These are phyloP conservation scores for Azemiops feae DNA, from an alignment of 2,113 vertebrate species.

Conservation along the genomic window DNA sequence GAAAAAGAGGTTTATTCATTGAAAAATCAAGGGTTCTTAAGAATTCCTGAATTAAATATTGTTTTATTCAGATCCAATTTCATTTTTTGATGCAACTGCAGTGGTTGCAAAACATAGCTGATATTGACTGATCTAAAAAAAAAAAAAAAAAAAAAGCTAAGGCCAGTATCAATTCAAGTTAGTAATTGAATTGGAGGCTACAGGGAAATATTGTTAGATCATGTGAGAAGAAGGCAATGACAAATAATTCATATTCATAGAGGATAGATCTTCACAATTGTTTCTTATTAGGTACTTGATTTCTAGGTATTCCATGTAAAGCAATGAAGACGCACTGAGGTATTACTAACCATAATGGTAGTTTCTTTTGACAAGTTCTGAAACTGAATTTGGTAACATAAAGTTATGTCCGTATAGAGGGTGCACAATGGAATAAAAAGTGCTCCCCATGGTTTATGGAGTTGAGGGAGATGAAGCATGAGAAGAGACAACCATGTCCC, in stretches of 20 bases:
- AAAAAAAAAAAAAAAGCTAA: neutral
- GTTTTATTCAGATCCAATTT: neutral
- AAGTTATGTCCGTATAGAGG: neutral
- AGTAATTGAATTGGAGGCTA: neutral
- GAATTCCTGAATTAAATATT: neutral
- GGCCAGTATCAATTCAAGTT: neutral
- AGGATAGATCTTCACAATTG: neutral
- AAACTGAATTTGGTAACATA: neutral
- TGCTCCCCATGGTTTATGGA: neutral
- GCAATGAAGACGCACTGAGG: neutral
- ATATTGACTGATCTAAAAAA: neutral
- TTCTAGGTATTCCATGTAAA: neutral
- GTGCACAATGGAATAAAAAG: neutral
- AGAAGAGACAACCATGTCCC: neutral
- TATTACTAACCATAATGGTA: neutral
- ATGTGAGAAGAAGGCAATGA: neutral
- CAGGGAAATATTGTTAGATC: neutral
- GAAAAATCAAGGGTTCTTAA: neutral
- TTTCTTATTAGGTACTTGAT: neutral
- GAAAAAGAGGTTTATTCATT: neutral
- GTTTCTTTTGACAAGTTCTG: neutral
- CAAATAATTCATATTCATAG: neutral
- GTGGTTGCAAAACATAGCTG: neutral
- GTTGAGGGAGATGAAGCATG: neutral
- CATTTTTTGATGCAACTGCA: neutral